Evolutionary conservation across 2,797 vertebrate genomes (phyloP).

Genomic region (Lindbergichthys nudifrons): DNA sequence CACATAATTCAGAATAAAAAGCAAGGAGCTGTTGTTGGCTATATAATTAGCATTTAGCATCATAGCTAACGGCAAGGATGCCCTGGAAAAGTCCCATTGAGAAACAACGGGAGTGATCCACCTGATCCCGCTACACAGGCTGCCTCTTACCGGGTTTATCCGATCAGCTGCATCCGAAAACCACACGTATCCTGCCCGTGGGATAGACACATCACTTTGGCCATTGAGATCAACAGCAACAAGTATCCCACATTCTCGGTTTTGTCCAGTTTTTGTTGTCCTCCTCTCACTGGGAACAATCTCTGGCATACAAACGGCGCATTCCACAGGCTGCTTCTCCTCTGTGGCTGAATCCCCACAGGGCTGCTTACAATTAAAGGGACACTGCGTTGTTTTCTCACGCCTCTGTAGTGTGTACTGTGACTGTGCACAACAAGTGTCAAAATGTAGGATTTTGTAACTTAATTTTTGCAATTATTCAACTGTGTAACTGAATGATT

Average conservation of each 20-base stretch:
- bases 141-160: conserved; percentile 62
- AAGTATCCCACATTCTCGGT: conserved; percentile 51
- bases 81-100: conserved; percentile 60
- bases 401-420: not conserved
- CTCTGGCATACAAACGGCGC: conserved; percentile 79
- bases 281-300: conserved; percentile 77
- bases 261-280: conserved; percentile 65
- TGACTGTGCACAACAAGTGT: conserved; percentile 4
- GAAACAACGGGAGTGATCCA: conserved; percentile 77
- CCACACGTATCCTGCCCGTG: not conserved
- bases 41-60: conserved; percentile 50
- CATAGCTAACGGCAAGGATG: conserved; percentile 62
- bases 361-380: conserved; percentile 82
- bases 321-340: conserved; percentile 80
- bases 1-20: accelerated
- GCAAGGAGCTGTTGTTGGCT: not conserved
- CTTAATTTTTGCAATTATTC: not conserved
- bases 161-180: conserved; percentile 19
- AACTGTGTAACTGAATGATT: too few species aligned
- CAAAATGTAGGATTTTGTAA: conserved; percentile 12
- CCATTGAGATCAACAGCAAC: conserved; percentile 23
- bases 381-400: conserved; percentile 73
- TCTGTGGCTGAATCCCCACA: conserved; percentile 62
- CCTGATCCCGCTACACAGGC: conserved; percentile 73
- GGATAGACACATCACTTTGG: conserved; percentile 13